phyloP scores from a whole-genome alignment of 2,113 vertebrate genomes.

The Microtus richardsoni region DNA sequence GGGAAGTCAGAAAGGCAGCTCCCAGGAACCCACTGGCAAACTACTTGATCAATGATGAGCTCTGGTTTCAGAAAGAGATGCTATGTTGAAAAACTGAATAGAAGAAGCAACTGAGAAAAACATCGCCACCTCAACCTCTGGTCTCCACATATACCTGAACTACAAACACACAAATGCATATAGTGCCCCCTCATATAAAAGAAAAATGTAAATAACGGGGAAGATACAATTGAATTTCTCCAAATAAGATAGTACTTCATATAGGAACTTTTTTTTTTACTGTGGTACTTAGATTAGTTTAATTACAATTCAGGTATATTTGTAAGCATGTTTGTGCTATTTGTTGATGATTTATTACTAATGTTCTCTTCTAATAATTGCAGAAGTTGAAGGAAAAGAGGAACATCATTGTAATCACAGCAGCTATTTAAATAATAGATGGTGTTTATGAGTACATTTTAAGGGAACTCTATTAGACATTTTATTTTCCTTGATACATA shows the following conservation, averaged over 20 bases:
- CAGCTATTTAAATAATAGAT: conserved; percentile 60
- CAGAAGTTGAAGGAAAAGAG: conserved; percentile 43
- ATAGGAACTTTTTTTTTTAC: neutral
- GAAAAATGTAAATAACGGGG: neutral
- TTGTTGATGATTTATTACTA: neutral
- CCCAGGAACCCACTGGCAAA: neutral
- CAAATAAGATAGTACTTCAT: neutral
- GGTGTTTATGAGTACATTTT: neutral
- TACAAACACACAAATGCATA: too few species aligned
- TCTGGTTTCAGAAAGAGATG: neutral
- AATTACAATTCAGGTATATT: conserved; percentile 18
- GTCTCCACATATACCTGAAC: too few species aligned
- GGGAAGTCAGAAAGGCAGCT: neutral
- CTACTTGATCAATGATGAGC: neutral
- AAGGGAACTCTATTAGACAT: conserved; percentile 18
- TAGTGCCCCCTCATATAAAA: neutral
- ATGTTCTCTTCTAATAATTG: conserved; percentile 48
- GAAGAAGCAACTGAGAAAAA: neutral
- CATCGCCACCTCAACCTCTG: neutral
- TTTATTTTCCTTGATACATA: neutral
- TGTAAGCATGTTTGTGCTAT: neutral
- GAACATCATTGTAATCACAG: conserved; percentile 62
- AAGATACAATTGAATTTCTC: conserved; percentile 35
- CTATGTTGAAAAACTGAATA: neutral
- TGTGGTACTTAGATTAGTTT: neutral